These are phyloP conservation scores for Poecilobothrus nobilitatus DNA, from an alignment of 2,888 invertebrate species.

Conservation along the genomic window DNA sequence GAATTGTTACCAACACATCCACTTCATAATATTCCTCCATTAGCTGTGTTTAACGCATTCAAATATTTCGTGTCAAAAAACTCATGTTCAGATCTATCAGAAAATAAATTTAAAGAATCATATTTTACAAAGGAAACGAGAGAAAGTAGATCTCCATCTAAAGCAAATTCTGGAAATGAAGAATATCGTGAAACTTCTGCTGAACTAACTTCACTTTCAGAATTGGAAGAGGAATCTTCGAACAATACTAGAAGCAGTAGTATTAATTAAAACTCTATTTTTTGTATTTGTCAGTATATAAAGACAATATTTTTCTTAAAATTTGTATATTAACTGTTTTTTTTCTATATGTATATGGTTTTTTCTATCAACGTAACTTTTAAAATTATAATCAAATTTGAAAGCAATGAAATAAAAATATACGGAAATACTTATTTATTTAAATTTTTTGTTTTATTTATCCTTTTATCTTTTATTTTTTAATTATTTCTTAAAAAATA, in stretches of 20 bases:
- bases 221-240: background rate
- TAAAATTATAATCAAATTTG: background rate
- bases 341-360: background rate
- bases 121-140: background rate
- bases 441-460: background rate
- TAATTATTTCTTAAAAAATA: constrained; percentile 24
- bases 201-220: background rate
- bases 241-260: background rate
- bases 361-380: background rate
- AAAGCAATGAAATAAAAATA: background rate
- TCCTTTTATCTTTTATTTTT: constrained; percentile 22
- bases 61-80: constrained; percentile 37
- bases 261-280: background rate
- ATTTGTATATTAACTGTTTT: background rate
- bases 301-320: no score
- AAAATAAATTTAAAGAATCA: background rate
- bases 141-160: background rate
- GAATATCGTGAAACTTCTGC: background rate
- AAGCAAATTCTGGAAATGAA: background rate
- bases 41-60: constrained; percentile 49
- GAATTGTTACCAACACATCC: constrained; percentile 71
- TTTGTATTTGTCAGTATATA: no score
- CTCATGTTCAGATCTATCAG: background rate
- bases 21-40: constrained; percentile 70
- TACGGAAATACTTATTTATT: background rate